Conservation (phyloP, 2,888 invertebrate species). For the Rhingia campestris region DNA sequence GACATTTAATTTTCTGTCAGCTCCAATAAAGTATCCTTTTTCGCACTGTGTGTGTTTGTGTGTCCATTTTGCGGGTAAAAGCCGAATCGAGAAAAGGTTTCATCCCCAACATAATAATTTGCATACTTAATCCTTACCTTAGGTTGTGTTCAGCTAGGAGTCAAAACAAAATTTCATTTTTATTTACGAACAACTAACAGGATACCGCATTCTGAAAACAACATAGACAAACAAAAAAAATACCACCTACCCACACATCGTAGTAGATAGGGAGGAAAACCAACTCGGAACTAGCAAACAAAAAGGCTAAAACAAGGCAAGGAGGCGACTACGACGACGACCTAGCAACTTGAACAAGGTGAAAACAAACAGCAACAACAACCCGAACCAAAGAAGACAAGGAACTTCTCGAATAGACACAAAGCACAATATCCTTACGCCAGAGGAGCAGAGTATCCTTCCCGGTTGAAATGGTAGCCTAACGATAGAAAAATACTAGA, state of each 20-base stretch:
- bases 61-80: conserved; percentile 8
- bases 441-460: conserved; percentile 22
- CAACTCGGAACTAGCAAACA: conserved; percentile 34
- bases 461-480: not conserved
- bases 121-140: conserved; percentile 65
- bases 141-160: conserved; percentile 15
- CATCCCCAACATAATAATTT: conserved; percentile 56
- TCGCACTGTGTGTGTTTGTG: not conserved
- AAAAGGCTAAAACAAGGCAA: not conserved
- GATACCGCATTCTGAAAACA: conserved; percentile 51
- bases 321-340: not conserved
- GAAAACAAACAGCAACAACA: conserved; percentile 54
- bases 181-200: conserved; percentile 50
- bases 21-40: conserved; percentile 8
- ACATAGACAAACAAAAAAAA: conserved; percentile 40
- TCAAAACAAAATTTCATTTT: conserved; percentile 10
- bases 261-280: not conserved
- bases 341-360: conserved; percentile 49
- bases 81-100: conserved; percentile 22
- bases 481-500: not conserved
- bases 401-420: conserved; percentile 45
- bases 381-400: not conserved
- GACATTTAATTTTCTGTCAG: conserved; percentile 25
- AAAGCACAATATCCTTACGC: conserved; percentile 54
- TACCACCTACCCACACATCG: conserved; percentile 7